phyloP scores from a whole-genome alignment of 1,140 invertebrate species.

The Medauroidea extradentata region DNA sequence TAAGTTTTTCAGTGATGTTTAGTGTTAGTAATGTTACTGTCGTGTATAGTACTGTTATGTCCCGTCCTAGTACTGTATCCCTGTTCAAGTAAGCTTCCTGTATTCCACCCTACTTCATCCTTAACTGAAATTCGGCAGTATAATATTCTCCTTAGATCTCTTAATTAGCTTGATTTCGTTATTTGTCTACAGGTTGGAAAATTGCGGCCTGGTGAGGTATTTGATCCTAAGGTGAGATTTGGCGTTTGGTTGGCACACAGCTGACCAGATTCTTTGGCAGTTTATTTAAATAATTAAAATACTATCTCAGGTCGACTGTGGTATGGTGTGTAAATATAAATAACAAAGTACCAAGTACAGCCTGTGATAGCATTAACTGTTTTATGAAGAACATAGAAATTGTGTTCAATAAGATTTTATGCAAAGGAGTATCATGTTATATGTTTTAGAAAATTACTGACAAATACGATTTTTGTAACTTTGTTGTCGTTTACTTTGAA shows the following conservation, averaged over 20 bases:
- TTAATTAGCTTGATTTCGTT: conserved; percentile 23
- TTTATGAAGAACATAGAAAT: no score
- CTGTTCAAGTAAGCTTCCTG: conserved; percentile 10
- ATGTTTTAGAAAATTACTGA: no score
- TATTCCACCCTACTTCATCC: background rate
- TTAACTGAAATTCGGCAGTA: no score
- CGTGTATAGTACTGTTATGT: conserved; percentile 1
- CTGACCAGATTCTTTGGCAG: conserved; percentile 48
- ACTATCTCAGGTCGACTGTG: no score
- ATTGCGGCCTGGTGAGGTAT: conserved; percentile 73
- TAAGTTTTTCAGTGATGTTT: conserved; percentile 3
- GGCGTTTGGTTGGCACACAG: conserved; percentile 58
- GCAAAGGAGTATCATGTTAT: no score
- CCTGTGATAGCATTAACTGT: no score
- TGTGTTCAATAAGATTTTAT: no score
- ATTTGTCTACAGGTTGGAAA: conserved; percentile 59
- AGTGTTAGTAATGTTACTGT: background rate
- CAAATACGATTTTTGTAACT: no score
- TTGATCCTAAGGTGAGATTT: conserved; percentile 73
- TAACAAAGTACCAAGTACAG: no score
- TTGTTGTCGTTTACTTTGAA: no score
- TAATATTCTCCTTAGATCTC: conserved; percentile 15
- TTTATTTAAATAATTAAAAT: background rate
- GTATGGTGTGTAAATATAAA: no score
- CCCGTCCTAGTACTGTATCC: conserved; percentile 7